Base-by-base conservation (phyloP, 2,113 vertebrate species). In the Polypterus bichir region DNA sequence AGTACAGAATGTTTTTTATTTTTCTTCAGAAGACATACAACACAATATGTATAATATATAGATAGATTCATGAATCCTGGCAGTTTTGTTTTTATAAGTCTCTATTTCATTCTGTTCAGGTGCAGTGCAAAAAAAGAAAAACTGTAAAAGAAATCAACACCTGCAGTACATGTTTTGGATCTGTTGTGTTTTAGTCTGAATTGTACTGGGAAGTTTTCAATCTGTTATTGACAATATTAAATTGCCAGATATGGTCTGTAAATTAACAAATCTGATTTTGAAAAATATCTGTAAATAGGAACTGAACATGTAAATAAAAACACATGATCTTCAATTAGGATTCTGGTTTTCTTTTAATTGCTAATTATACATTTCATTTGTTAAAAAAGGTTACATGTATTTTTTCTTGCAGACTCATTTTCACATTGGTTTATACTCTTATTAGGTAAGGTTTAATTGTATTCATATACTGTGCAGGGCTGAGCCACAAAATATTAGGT, bases 271-370 rank as follows among this genome's bases (percentile, higher is more conserved):
- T 73, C 61, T 87, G 83, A 74, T 83, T 82, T 83, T 75, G 71
- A 70, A 73, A 73, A 70, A 81, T 70, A 73, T 75, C 63, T 87
- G 85, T 87, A 87, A 82, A 87, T 87, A 87, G 66, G 81, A 80
- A 80, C 45, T 71, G 51, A 72, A 73, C 63, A 64, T 87, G 83
- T 87, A 86, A 87, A 87, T 87, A 87, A 87, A 87, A 27, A 27
- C 27, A 27, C 27, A 27, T 27, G 27, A 27, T 27, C 27, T 27
- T 27, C 27, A 27, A 27, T 27, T 27, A 27, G 27, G 27, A 27
- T 27, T 27, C 27, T 27, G 27, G 27, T 27, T 27, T 27, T 27
- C 27, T 27, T 27, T 27, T 27, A 27, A 27, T 27, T 27, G 27
- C 27, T 27, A 27, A 27, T 27, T 27, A 27, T 27, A 1, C 27